phyloP scores from a whole-genome alignment of 2,113 vertebrate species.

The Boulengeromyrus knoepffleri region DNA sequence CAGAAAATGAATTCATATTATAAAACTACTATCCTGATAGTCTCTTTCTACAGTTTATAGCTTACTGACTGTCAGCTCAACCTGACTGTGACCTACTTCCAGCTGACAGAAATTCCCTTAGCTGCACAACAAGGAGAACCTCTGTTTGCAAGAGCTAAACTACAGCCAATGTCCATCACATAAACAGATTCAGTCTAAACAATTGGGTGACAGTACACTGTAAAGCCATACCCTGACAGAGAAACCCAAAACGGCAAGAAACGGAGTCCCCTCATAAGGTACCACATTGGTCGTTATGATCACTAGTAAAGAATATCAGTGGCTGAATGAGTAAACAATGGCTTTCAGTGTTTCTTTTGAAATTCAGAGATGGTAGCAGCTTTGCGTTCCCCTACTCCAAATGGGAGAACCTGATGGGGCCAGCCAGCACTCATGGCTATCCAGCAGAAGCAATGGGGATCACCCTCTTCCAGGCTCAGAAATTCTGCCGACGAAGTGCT shows the following conservation, averaged over 20 bases:
- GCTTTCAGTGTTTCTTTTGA: not conserved
- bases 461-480: conserved; percentile 13
- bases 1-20: not conserved
- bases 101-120: not conserved
- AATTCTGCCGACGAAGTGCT: not conserved
- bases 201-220: not conserved
- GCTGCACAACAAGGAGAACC: not conserved
- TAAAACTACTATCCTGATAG: not conserved
- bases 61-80: not conserved
- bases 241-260: not conserved
- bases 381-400: not conserved
- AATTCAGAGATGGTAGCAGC: not conserved
- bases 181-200: not conserved
- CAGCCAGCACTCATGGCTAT: not conserved
- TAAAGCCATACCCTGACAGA: not conserved
- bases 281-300: not conserved
- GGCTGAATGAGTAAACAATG: not conserved
- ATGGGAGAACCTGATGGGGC: not conserved
- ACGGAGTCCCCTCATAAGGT: not conserved
- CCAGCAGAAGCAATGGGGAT: not conserved
- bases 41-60: not conserved
- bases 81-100: not conserved
- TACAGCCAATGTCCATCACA: not conserved
- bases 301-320: not conserved
- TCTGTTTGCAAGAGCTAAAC: not conserved